phyloP scores from a whole-genome alignment of 2,888 invertebrate species.

The Parnassius orleans region DNA sequence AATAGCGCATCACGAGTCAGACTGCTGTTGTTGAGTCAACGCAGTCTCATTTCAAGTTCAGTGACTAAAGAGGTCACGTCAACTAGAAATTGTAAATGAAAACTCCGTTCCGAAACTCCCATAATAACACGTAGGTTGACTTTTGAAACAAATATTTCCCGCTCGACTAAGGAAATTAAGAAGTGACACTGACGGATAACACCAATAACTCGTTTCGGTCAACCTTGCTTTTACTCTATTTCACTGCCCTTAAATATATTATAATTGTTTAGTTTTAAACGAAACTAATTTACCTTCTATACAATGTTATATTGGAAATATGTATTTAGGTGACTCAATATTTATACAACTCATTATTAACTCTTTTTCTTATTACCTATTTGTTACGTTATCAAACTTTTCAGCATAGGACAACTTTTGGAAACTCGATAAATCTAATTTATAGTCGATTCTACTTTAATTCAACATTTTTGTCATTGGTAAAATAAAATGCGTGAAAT shows the following conservation, averaged over 20 bases:
- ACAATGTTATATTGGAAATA: not conserved
- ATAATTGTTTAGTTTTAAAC: no score
- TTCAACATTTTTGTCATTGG: slow-evolving; percentile 17
- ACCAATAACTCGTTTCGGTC: slow-evolving; percentile 65
- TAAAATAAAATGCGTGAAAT: slow-evolving; percentile 8
- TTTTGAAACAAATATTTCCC: slow-evolving; percentile 66
- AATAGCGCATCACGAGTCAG: slow-evolving; percentile 36
- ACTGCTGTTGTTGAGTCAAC: slow-evolving; percentile 33
- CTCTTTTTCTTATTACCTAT: slow-evolving; percentile 17
- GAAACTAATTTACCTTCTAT: no score
- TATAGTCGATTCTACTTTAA: slow-evolving; percentile 25
- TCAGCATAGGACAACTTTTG: slow-evolving; percentile 15
- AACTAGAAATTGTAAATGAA: slow-evolving; percentile 32
- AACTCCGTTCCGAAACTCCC: slow-evolving; percentile 44
- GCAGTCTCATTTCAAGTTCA: slow-evolving; percentile 21
- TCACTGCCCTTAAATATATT: not conserved
- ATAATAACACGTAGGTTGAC: slow-evolving; percentile 56
- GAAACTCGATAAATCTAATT: slow-evolving; percentile 26
- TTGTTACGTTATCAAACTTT: slow-evolving; percentile 22
- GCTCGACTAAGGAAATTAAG: slow-evolving; percentile 65
- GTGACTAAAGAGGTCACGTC: slow-evolving; percentile 7
- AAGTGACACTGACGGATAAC: slow-evolving; percentile 72
- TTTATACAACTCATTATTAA: slow-evolving; percentile 13
- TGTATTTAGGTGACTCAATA: slow-evolving; percentile 8
- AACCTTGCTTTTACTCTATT: slow-evolving; percentile 12